These are phyloP conservation scores for Platyura marginata DNA, from an alignment of 1,140 invertebrate genomes.

Conservation along the genomic window DNA sequence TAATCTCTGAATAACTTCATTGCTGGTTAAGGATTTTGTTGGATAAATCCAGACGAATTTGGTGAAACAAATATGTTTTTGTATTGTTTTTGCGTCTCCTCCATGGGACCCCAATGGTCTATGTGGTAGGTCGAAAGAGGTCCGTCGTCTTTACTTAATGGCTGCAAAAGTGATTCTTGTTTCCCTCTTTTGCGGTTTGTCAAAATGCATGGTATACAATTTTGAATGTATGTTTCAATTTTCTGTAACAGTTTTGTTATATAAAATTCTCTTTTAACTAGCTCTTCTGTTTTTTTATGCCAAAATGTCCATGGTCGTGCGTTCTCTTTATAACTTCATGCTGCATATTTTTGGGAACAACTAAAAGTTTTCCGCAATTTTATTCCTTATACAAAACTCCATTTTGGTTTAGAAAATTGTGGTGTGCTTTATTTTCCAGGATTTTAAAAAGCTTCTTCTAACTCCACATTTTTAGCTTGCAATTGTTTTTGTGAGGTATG, in stretches of 20 bases:
- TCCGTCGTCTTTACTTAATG: too few relatives aligned
- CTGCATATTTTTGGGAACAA: background rate
- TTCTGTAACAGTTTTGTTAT: too few relatives aligned
- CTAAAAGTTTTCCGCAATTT: background rate
- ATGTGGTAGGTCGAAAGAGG: slow-evolving; percentile 11
- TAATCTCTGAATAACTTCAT: slow-evolving; percentile 7
- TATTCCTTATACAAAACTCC: background rate
- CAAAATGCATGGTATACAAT: too few relatives aligned
- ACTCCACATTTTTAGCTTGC: too few relatives aligned
- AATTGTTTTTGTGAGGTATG: too few relatives aligned
- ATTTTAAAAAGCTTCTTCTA: slow-evolving; percentile 9
- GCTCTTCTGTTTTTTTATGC: too few relatives aligned
- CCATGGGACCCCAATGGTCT: slow-evolving; percentile 12
- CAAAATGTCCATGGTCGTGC: background rate
- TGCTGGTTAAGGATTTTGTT: slow-evolving; percentile 8
- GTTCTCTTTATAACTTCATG: background rate
- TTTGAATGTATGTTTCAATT: too few relatives aligned
- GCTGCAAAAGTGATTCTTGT: too few relatives aligned
- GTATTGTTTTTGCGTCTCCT: slow-evolving; percentile 2
- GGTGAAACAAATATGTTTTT: background rate
- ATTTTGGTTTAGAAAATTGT: background rate
- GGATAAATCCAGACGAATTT: slow-evolving; percentile 10
- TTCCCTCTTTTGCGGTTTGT: too few relatives aligned
- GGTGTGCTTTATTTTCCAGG: background rate
- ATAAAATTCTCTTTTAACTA: too few relatives aligned